A percentile compares a stretch with the other conserved stretches of the same genome.
phyloP scores from a whole-genome alignment of 2,888 invertebrate species.

The Hedya salicella region DNA sequence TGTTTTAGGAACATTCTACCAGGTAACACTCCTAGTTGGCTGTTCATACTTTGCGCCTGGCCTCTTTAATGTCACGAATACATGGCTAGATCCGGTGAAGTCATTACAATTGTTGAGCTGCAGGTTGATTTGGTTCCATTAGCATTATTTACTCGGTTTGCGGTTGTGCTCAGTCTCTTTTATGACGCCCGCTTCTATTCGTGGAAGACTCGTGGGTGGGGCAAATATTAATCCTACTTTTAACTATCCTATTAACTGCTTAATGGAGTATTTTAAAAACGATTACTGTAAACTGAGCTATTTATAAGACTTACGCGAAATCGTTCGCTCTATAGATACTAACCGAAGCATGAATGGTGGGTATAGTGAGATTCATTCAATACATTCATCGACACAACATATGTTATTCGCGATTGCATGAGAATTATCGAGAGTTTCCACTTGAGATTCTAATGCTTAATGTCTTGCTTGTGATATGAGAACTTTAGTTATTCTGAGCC shows the following conservation, averaged over 20 bases:
- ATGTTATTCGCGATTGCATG: conserved; percentile 30
- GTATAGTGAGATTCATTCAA: conserved; percentile 18
- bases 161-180: conserved; percentile 66
- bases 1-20: background rate
- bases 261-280: conserved; percentile 58
- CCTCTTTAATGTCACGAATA: conserved; percentile 41
- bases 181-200: conserved; percentile 72
- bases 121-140: conserved; percentile 69
- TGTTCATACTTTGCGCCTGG: conserved; percentile 1
- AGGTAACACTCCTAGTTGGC: background rate
- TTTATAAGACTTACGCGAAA: conserved; percentile 46
- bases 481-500: background rate
- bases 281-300: conserved; percentile 51
- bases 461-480: background rate
- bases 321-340: conserved; percentile 10
- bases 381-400: conserved; percentile 17
- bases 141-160: conserved; percentile 64
- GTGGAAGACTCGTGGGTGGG: conserved; percentile 70
- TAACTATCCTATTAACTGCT: conserved; percentile 66
- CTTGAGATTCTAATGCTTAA: conserved; percentile 12
- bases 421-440: conserved; percentile 24
- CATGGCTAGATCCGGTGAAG: conserved; percentile 37
- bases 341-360: conserved; percentile 19
- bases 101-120: conserved; percentile 56
- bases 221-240: conserved; percentile 62